Conservation (phyloP, 2,888 invertebrate species). For the Emmelina monodactyla region DNA sequence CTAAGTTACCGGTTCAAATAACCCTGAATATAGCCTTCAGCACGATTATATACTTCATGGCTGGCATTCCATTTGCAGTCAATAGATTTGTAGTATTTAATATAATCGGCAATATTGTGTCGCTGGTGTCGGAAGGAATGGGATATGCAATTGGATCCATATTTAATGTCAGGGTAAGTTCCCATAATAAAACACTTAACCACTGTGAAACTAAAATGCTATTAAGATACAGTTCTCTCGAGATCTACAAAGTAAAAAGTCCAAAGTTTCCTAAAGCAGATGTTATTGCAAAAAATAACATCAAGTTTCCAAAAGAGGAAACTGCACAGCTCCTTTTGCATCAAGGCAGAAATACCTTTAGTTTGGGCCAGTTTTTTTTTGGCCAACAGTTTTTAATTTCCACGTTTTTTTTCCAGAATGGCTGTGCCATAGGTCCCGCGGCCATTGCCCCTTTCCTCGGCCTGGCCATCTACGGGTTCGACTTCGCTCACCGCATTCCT, state of each 20-base stretch:
- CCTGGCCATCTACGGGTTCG: conserved; percentile 73
- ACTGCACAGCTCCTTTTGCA: too few species aligned
- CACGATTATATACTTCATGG: conserved; percentile 69
- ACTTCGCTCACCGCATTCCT: conserved; percentile 71
- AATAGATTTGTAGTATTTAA: conserved; percentile 73
- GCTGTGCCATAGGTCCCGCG: conserved; percentile 72
- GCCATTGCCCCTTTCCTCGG: conserved; percentile 73
- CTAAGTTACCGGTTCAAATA: conserved; percentile 69
- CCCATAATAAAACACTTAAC: too few species aligned
- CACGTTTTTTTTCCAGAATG: conserved; percentile 67
- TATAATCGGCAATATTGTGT: conserved; percentile 71
- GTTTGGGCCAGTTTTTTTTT: too few species aligned
- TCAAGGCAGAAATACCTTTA: too few species aligned
- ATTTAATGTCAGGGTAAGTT: conserved; percentile 70
- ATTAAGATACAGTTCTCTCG: too few species aligned
- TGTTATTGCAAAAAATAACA: too few species aligned
- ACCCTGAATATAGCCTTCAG: conserved; percentile 67
- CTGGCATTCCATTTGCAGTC: conserved; percentile 73
- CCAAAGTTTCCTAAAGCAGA: too few species aligned
- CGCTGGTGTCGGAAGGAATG: conserved; percentile 79
- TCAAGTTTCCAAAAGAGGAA: too few species aligned
- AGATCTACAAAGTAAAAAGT: too few species aligned
- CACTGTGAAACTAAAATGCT: too few species aligned
- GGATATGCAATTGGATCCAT: conserved; percentile 79
- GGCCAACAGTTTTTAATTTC: too few species aligned